Conservation (phyloP, 2,888 invertebrate genomes). For the Eustalomyia histrio region DNA sequence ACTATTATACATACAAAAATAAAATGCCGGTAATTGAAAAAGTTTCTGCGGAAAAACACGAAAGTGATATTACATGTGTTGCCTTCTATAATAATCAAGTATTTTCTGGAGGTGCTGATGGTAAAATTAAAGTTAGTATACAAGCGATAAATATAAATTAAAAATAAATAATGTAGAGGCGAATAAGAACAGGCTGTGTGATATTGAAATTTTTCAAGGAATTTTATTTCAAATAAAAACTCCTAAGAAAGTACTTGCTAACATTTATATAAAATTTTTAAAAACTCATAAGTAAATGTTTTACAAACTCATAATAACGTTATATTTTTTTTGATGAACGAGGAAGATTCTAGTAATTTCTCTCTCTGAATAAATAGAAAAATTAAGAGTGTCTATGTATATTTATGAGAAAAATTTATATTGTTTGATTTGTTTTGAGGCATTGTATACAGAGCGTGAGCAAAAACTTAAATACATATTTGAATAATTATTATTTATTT, state of each 20-base stretch:
- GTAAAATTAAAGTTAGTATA: slow-evolving; percentile 77
- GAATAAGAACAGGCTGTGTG: no score
- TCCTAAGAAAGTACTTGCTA: no score
- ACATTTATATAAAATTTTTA: no score
- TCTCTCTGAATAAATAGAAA: slow-evolving; percentile 9
- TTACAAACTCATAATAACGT: not conserved
- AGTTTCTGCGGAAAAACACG: slow-evolving; percentile 75
- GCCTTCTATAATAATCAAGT: slow-evolving; percentile 73
- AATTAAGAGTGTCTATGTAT: slow-evolving; percentile 2
- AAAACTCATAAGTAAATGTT: not conserved
- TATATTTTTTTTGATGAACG: not conserved
- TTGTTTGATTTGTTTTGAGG: not conserved
- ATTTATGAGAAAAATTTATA: slow-evolving; percentile 15
- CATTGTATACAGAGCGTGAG: slow-evolving; percentile 7
- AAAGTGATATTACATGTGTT: slow-evolving; percentile 77
- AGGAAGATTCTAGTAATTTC: slow-evolving; percentile 50
- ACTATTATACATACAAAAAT: not conserved
- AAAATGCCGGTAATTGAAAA: slow-evolving; percentile 71
- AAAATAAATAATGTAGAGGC: no score
- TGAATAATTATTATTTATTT: no score
- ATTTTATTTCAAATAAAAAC: no score
- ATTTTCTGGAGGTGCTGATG: slow-evolving; percentile 79
- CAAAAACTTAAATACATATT: no score
- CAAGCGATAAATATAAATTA: no score
- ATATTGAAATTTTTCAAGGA: no score